A percentile compares a stretch with the other conserved stretches of the same genome.
These are phyloP conservation scores for Dyspetes luteomarginatus DNA, from an alignment of 2,888 invertebrate species.

Conservation along the genomic window DNA sequence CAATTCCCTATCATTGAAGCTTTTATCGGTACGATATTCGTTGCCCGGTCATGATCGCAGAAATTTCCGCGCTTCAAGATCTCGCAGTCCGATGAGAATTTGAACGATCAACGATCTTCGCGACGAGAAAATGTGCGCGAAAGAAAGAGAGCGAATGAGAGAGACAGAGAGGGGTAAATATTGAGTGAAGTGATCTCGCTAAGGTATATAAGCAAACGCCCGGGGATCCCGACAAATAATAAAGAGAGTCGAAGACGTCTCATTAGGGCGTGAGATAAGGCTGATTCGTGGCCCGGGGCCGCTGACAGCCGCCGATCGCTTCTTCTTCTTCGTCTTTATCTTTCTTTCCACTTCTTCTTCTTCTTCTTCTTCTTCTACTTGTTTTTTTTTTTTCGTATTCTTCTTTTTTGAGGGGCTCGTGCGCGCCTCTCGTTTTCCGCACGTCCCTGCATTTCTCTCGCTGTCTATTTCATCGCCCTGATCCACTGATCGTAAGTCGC, in stretches of 20 bases:
- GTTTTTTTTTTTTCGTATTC: constrained; percentile 9
- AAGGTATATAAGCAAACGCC: constrained; percentile 58
- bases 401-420: constrained; percentile 49
- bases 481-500: constrained; percentile 27
- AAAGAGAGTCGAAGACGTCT: constrained; percentile 78
- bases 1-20: constrained; percentile 47
- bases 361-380: constrained; percentile 44
- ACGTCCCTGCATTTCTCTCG: constrained; percentile 6
- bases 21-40: constrained; percentile 41
- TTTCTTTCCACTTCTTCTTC: constrained; percentile 45
- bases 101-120: constrained; percentile 47
- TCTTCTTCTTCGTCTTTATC: constrained; percentile 68
- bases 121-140: constrained; percentile 36
- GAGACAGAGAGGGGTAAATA: constrained; percentile 18
- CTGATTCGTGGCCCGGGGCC: constrained; percentile 65
- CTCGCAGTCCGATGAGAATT: constrained; percentile 40
- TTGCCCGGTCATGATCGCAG: neutral
- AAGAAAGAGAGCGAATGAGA: constrained; percentile 12
- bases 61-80: neutral
- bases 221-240: constrained; percentile 72
- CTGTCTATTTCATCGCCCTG: constrained; percentile 50
- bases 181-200: constrained; percentile 50
- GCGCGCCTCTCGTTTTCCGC: constrained; percentile 45
- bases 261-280: constrained; percentile 76
- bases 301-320: constrained; percentile 65